Conservation (phyloP, 2,888 invertebrate genomes). For the Drosophila kanekoi region DNA sequence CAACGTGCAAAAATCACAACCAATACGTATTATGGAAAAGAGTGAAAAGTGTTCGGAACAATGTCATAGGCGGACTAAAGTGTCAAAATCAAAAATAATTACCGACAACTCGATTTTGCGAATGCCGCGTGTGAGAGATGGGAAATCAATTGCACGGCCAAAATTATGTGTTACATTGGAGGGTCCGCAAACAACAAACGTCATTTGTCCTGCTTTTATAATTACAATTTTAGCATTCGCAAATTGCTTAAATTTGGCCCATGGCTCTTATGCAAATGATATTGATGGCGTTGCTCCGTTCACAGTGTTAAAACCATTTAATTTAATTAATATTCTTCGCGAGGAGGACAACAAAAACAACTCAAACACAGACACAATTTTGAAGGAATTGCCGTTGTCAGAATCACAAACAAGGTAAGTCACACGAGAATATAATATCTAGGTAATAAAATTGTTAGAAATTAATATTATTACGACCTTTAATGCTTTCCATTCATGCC, state of each 20-base stretch:
- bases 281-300: conserved; percentile 23
- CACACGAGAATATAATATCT: not conserved
- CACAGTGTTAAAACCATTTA: conserved; percentile 19
- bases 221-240: conserved; percentile 33
- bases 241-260: conserved; percentile 31
- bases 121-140: conserved; percentile 61
- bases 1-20: conserved; percentile 18
- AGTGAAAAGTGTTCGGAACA: conserved; percentile 59
- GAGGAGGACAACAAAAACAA: conserved; percentile 34
- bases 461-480: not conserved
- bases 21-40: conserved; percentile 65
- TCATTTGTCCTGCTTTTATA: conserved; percentile 26
- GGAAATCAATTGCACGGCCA: conserved; percentile 70
- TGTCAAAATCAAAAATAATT: conserved; percentile 28
- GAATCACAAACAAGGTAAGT: conserved; percentile 54
- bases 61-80: conserved; percentile 60
- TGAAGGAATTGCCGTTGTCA: conserved; percentile 9
- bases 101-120: conserved; percentile 26
- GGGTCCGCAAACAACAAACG: conserved; percentile 30
- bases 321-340: conserved; percentile 30
- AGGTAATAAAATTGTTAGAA: not conserved
- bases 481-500: not conserved
- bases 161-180: conserved; percentile 50
- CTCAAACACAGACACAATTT: conserved; percentile 15
- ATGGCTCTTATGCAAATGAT: conserved; percentile 32